A percentile compares a stretch with the other conserved stretches of the same genome.
Conservation (phyloP, 2,888 invertebrate species). For the Hirtodrosophila alboralis region DNA sequence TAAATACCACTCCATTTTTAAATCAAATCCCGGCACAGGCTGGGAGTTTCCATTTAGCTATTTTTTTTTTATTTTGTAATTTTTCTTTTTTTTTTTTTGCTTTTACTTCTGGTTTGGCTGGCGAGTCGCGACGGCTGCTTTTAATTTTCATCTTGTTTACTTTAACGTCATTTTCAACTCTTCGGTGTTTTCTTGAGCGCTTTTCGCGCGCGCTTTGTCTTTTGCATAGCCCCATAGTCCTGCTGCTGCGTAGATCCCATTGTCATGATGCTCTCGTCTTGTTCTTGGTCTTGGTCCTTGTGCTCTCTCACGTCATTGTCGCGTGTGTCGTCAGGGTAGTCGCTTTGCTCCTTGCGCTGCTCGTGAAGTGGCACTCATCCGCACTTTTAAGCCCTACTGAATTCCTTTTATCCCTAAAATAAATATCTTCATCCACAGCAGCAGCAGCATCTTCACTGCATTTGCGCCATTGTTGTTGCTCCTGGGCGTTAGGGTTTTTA, state of each 20-base stretch:
- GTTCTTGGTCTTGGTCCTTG: background rate
- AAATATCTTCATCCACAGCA: slow-evolving; percentile 81
- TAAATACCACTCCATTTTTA: slow-evolving; percentile 80
- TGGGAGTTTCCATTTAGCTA: slow-evolving; percentile 4
- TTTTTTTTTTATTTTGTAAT: slow-evolving; percentile 12
- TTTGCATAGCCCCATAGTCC: slow-evolving; percentile 22
- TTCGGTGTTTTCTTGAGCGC: slow-evolving; percentile 76
- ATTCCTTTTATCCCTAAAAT: slow-evolving; percentile 83
- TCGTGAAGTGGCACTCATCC: slow-evolving; percentile 80
- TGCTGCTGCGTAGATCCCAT: slow-evolving; percentile 39
- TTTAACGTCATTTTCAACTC: slow-evolving; percentile 81
- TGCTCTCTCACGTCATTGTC: slow-evolving; percentile 23
- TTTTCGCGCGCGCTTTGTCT: slow-evolving; percentile 58
- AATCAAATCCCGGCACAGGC: slow-evolving; percentile 71
- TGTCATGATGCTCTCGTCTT: slow-evolving; percentile 45
- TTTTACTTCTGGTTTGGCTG: slow-evolving; percentile 24
- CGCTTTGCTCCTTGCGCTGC: slow-evolving; percentile 64
- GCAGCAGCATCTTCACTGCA: slow-evolving; percentile 31
- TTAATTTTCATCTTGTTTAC: slow-evolving; percentile 80
- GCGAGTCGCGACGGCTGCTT: slow-evolving; percentile 43
- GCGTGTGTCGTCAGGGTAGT: slow-evolving; percentile 47
- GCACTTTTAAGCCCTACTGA: slow-evolving; percentile 82
- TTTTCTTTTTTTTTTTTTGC: slow-evolving; percentile 31
- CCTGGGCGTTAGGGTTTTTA: slow-evolving; percentile 57
- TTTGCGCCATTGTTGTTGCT: slow-evolving; percentile 35